Evolutionary conservation across 2,797 vertebrate species (phyloP).

Genomic region (Orestias chungarensis): DNA sequence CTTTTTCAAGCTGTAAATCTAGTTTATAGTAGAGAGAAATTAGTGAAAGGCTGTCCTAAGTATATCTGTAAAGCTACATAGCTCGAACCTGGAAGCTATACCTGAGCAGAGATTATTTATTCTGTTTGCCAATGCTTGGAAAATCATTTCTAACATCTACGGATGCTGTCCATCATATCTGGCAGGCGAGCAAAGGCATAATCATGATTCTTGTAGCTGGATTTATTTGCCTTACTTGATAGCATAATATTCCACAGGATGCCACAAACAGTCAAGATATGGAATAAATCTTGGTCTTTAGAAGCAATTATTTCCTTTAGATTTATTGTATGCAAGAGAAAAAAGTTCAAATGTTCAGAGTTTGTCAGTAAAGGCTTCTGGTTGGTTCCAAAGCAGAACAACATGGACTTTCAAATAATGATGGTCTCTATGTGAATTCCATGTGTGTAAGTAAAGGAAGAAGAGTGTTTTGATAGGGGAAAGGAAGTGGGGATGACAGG

Average conservation of each 20-base stretch:
- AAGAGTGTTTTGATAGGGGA: constrained; percentile 69
- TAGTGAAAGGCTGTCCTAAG: constrained; percentile 26
- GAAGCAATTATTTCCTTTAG: constrained; percentile 48
- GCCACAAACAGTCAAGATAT: constrained; percentile 50
- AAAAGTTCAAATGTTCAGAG: constrained; percentile 33
- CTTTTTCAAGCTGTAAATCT: constrained; percentile 37
- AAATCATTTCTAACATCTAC: constrained; percentile 25
- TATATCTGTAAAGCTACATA: constrained; percentile 63
- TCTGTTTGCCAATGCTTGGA: constrained; percentile 31
- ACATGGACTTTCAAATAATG: constrained; percentile 74
- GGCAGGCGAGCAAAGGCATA: constrained; percentile 24
- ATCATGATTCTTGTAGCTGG: constrained; percentile 18
- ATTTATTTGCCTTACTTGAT: constrained; percentile 40
- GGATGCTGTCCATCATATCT: constrained; percentile 12
- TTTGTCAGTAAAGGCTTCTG: constrained; percentile 51
- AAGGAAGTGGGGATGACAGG: constrained; percentile 52
- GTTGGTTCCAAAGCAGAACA: constrained; percentile 28
- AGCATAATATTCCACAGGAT: constrained; percentile 38
- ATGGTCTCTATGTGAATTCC: constrained; percentile 81
- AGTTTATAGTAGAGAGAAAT: constrained; percentile 25
- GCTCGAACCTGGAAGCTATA: constrained; percentile 61
- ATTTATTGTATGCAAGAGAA: constrained; percentile 69
- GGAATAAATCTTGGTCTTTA: constrained; percentile 64
- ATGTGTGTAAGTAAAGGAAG: constrained; percentile 72
- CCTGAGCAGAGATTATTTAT: constrained; percentile 57